Evolutionary conservation across 2,888 invertebrate species (phyloP).

Genomic region (Scrobipalpa atriplicella): DNA sequence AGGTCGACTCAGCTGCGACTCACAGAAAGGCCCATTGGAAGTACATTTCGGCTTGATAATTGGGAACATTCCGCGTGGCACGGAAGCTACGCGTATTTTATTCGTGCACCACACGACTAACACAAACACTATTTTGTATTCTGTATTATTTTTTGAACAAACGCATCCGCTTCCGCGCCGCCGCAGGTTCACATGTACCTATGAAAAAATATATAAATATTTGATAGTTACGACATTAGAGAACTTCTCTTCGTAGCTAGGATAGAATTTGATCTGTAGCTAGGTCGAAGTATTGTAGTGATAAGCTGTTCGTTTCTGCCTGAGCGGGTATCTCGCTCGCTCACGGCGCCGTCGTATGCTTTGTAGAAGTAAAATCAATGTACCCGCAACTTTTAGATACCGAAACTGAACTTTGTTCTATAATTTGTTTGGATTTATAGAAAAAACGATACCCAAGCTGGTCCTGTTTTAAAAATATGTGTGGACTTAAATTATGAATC

Average conservation of each 20-base stretch:
- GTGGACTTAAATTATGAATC: constrained; percentile 55
- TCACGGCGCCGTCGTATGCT: constrained; percentile 42
- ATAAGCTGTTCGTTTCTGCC: constrained; percentile 33
- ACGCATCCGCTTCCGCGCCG: constrained; percentile 4
- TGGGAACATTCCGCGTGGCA: constrained; percentile 1
- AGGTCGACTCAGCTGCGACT: not conserved
- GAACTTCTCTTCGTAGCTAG: constrained; percentile 46
- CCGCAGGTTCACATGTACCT: not conserved
- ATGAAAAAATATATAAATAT: not conserved
- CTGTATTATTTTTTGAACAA: constrained; percentile 16
- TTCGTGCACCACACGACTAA: not conserved
- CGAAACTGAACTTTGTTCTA: constrained; percentile 34
- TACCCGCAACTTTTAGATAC: constrained; percentile 39
- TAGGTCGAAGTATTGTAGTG: constrained; percentile 44
- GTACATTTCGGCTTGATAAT: not conserved
- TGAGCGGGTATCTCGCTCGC: constrained; percentile 20
- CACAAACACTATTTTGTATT: constrained; percentile 18
- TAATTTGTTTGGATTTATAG: constrained; percentile 37
- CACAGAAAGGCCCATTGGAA: constrained; percentile 11
- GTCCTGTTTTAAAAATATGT: constrained; percentile 36
- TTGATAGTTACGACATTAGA: constrained; percentile 26
- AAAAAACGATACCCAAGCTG: constrained; percentile 38
- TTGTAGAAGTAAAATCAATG: constrained; percentile 52
- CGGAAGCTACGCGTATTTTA: not conserved
- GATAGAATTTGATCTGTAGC: constrained; percentile 46